Conservation (phyloP, 2,888 invertebrate species). For the Artemia sinica region DNA sequence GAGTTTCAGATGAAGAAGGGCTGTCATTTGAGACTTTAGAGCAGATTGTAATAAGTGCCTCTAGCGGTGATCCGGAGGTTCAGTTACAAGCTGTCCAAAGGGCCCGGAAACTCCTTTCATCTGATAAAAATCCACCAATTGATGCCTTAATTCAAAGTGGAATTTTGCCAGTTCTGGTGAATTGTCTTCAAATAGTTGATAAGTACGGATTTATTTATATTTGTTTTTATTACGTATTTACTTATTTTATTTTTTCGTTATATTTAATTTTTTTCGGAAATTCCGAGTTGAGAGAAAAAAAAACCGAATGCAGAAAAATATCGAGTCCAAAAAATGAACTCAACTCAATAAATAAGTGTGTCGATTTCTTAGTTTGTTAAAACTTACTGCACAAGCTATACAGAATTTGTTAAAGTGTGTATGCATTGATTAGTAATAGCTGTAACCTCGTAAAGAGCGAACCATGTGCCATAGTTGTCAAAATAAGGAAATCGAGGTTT, state of each 20-base stretch:
- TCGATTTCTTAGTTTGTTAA: no score
- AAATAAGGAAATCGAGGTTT: no score
- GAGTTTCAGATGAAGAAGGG: constrained; percentile 47
- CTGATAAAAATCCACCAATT: constrained; percentile 95
- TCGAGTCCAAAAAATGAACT: no score
- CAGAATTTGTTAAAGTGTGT: no score
- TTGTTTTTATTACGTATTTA: background rate
- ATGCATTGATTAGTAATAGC: no score
- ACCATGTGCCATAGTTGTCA: no score
- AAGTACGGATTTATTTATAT: constrained; percentile 34
- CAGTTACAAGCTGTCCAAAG: constrained; percentile 84
- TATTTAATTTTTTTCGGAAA: constrained; percentile 16
- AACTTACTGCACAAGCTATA: no score
- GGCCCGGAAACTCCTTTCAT: constrained; percentile 83
- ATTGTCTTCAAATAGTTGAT: constrained; percentile 67
- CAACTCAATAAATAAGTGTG: no score
- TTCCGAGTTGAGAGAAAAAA: background rate
- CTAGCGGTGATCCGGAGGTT: constrained; percentile 51
- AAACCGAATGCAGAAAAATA: no score
- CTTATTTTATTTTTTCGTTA: background rate
- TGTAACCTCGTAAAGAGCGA: no score
- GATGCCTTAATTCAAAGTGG: constrained; percentile 84
- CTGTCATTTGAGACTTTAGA: constrained; percentile 54
- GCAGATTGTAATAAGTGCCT: constrained; percentile 70
- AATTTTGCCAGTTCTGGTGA: constrained; percentile 81